Evolutionary conservation across 30 jellyfish, hydroid and myxozoan species (phyloP).

Genomic region (Aurelia sp.): DNA sequence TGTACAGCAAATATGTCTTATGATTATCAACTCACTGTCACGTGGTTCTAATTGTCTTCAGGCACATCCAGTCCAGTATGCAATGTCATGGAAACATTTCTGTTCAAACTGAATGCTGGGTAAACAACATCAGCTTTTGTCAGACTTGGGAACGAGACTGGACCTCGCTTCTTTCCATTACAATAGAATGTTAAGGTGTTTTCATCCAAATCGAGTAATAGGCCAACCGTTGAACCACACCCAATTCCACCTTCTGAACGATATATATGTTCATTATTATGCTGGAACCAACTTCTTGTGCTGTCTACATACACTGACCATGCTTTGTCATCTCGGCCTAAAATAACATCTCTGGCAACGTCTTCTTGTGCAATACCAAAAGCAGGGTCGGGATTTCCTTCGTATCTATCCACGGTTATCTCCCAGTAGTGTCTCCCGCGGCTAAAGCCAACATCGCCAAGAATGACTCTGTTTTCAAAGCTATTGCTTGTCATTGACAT

Average conservation of each 20-base stretch:
- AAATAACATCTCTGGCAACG: slow-evolving; percentile 82
- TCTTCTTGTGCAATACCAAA: slow-evolving; percentile 91
- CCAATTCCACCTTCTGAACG: slow-evolving; percentile 98
- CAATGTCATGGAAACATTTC: slow-evolving; percentile 93
- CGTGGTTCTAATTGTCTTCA: neutral
- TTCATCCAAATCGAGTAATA: slow-evolving; percentile 83
- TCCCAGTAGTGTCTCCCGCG: slow-evolving; percentile 98
- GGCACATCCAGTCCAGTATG: slow-evolving; percentile 91
- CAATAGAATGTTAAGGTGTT: slow-evolving; percentile 85
- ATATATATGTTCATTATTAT: slow-evolving; percentile 89
- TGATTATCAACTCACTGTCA: too few relatives aligned
- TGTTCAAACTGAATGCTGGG: slow-evolving; percentile 96
- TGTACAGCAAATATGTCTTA: too few relatives aligned
- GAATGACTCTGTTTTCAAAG: slow-evolving; percentile 90
- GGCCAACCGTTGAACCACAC: slow-evolving; percentile 91
- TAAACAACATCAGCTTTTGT: slow-evolving; percentile 90
- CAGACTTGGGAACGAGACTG: slow-evolving; percentile 88
- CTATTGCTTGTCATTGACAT: slow-evolving; percentile 81
- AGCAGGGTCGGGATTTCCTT: slow-evolving; percentile 99
- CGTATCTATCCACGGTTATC: slow-evolving; percentile 65
- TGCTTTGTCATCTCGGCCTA: slow-evolving; percentile 93
- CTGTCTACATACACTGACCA: slow-evolving; percentile 98
- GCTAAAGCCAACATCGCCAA: slow-evolving; percentile 94
- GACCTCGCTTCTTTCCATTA: slow-evolving; percentile 93
- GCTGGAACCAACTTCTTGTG: slow-evolving; percentile 99